A percentile compares a stretch with the other conserved stretches of the same genome.
phyloP scores from a whole-genome alignment of 2,113 vertebrate genomes.

The Falcunculus frontatus region DNA sequence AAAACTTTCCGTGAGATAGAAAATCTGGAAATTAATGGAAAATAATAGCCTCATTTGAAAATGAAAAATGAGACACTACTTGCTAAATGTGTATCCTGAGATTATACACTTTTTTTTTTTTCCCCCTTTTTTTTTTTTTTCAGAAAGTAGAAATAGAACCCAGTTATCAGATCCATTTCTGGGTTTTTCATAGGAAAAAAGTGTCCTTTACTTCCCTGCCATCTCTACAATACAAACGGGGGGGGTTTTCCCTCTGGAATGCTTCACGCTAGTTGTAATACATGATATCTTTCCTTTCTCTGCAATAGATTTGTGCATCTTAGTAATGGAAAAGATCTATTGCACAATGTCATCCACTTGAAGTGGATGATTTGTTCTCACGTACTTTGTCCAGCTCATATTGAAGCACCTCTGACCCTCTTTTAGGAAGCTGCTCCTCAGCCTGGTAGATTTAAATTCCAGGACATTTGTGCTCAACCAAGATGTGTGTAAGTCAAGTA shows the following conservation, averaged over 20 bases:
- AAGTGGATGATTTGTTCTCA: neutral
- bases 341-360: neutral
- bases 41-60: constrained; percentile 61
- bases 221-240: neutral
- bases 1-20: neutral
- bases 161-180: neutral
- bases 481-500: neutral
- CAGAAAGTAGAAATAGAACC: neutral
- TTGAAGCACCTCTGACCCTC: neutral
- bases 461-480: neutral
- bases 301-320: neutral
- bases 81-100: neutral
- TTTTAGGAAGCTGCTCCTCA: neutral
- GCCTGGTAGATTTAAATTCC: neutral
- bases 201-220: neutral
- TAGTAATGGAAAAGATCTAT: neutral
- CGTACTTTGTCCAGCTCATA: neutral
- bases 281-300: neutral
- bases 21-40: neutral
- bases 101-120: neutral
- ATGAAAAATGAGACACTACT: constrained; percentile 66
- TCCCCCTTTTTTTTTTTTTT: too few relatives aligned
- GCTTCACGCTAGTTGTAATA: neutral
- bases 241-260: neutral
- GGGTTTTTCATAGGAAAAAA: neutral